Percentiles rank a stretch among this genome's conserved stretches.
Conservation (phyloP, 2,113 vertebrate species). For the Emydocephalus ijimae region DNA sequence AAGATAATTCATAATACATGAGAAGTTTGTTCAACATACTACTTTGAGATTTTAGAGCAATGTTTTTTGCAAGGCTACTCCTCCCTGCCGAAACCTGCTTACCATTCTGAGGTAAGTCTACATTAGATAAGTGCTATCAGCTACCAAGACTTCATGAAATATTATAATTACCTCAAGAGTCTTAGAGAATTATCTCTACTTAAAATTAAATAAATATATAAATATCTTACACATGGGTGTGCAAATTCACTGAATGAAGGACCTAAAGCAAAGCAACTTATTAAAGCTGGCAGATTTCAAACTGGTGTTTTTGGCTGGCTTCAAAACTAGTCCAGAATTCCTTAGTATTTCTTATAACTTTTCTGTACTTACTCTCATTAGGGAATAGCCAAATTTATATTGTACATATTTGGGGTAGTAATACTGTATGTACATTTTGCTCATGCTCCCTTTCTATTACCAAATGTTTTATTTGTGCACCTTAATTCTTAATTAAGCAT, state of each 20-base stretch:
- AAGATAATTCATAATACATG: not conserved
- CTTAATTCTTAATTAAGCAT: not conserved
- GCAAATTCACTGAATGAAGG: not conserved
- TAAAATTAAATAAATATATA: not conserved
- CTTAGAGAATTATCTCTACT: not conserved
- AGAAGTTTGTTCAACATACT: not conserved
- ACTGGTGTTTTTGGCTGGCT: not conserved
- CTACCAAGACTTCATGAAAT: not conserved
- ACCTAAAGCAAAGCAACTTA: not conserved
- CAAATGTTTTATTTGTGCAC: not conserved
- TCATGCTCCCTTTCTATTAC: not conserved
- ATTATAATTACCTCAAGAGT: not conserved
- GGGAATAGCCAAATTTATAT: not conserved
- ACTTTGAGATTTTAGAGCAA: not conserved
- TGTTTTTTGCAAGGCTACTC: not conserved
- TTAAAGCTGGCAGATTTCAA: not conserved
- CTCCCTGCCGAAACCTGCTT: not conserved
- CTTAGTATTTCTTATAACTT: not conserved
- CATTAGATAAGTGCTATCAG: not conserved
- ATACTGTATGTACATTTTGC: not conserved
- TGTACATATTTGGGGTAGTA: not conserved
- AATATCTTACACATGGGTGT: not conserved
- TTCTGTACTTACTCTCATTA: not conserved
- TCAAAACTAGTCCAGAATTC: not conserved
- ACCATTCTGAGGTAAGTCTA: not conserved